Base-by-base conservation (phyloP, 2,888 invertebrate genomes). In the Yponomeuta sedellus region DNA sequence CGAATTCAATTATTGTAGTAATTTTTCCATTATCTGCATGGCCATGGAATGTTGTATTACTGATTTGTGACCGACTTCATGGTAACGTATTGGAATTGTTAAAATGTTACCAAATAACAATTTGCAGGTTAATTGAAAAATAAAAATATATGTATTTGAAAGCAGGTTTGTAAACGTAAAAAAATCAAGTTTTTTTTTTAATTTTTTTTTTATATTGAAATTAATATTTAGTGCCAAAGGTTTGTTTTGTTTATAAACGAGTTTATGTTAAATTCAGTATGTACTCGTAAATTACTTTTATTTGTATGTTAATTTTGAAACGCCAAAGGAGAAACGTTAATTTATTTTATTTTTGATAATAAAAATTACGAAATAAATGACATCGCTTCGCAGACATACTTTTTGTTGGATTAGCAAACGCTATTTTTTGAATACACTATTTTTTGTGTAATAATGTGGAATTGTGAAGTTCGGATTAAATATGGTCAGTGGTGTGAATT, bases 1-100 rank as follows among this genome's bases (percentile, higher is more conserved):
- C 82, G 82, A 80, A 78, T 79, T 74, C 69, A 76, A 73, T 79
- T 12, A 52, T 75, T 78, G 82, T 87, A 84, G 83, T 78, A 28
- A 76, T 75, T 80, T 80, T 82, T 78, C 73, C 19, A 77, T 77
- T 78, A 75, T 82, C 75, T 88, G 90, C 90, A 90, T 90, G 90
- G 88, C 85, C 80, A 85, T 81, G 86, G 85, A 86, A 87, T 86
- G 88, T 77, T 76, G 75, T 69, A 16, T 52, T 52, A 52, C 44
- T 52, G 4, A 52, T 52, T 52, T 52, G 44, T 52, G 44, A 52
- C 44, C 16, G 16, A 52, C 16, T 34, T 34, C 34, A 52, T 52
- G 44, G 44, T 16, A 16, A 52, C 44, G 44, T 52, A 52, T 52
- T 52, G 44, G 44, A 52, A 16, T 12, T 52, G 16, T 16, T 16